phyloP scores from a whole-genome alignment of 2,888 invertebrate species.

The Nemotelus pantherinus region DNA sequence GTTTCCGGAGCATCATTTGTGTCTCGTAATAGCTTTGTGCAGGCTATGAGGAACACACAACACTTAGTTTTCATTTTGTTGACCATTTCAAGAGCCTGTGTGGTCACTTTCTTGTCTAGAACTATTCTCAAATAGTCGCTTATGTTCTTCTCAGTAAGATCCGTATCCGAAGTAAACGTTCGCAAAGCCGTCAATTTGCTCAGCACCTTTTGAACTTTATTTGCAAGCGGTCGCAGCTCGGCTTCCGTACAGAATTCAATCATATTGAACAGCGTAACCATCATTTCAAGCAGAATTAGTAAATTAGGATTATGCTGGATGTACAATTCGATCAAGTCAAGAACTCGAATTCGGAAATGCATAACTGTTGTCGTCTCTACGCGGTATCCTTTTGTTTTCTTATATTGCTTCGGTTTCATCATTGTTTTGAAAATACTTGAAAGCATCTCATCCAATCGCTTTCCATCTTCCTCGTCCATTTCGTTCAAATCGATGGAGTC shows the following conservation, averaged over 20 bases:
- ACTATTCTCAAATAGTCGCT: constrained; percentile 56
- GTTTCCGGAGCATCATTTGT: constrained; percentile 34
- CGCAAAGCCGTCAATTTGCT: constrained; percentile 55
- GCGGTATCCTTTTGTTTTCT: constrained; percentile 68
- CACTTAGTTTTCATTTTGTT: constrained; percentile 58
- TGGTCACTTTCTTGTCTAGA: constrained; percentile 56
- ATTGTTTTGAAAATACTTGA: constrained; percentile 73
- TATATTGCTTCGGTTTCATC: constrained; percentile 56
- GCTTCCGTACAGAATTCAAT: constrained; percentile 77
- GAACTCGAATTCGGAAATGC: constrained; percentile 78
- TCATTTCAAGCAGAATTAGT: constrained; percentile 74
- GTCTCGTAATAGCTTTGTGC: constrained; percentile 46
- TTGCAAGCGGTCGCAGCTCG: constrained; percentile 74
- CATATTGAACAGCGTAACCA: constrained; percentile 74
- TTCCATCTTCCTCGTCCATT: constrained; percentile 80
- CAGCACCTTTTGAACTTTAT: constrained; percentile 67
- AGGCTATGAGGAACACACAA: constrained; percentile 56
- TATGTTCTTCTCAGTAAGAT: constrained; percentile 56
- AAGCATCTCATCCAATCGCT: constrained; percentile 75
- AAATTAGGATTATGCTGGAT: constrained; percentile 73
- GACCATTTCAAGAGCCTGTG: constrained; percentile 53
- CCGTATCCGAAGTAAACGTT: constrained; percentile 52
- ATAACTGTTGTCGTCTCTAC: constrained; percentile 74
- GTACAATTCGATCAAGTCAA: constrained; percentile 79
- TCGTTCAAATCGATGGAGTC: constrained; percentile 79